Base-by-base conservation (phyloP, 2,113 vertebrate species). In the Heterotilapia buettikoferi region DNA sequence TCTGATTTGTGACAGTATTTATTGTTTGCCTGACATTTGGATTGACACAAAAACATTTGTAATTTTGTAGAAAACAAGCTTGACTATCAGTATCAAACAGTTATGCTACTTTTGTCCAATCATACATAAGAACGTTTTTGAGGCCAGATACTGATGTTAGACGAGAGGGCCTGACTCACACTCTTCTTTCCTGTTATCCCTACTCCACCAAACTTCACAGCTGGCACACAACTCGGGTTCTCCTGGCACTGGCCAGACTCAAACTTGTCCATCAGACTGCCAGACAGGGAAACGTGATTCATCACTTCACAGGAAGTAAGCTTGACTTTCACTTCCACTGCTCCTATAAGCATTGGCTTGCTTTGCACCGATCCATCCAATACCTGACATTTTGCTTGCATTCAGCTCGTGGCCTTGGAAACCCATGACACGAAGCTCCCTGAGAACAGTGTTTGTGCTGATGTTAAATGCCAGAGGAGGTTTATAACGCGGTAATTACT, bases 401-500 rank as follows among this genome's bases (percentile, higher is more conserved):
- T 73, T 43, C 4, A 45, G 68, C 13, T 45, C 68, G 18, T 73
- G 66, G 16, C 21, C n/a, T 43, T 71, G 21, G 38, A 71, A 43
- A 71, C 8, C n/a, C 6, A 26, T 45, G 66, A 18, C 24, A 76
- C 6, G 2, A 76, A 76, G 24, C 9, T 47, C 40, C 40, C 21
- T 26, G 68, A 18, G 40, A 26, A 45, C 40, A 47, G 68, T 47
- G 40, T 76, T 76, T 29, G 14, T 47, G 68, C 14, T 29, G 40
- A 19, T 47, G 24, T 47, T 76, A 76, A 76, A 19, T 1, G 6
- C 68, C 24, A 76, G 18, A 76, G 14, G 40, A 76, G 14, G 40
- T 47, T 76, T 29, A 26, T 11, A 47, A 26, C 0, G 0, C 2
- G 1, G 8, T 18, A 29, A 45, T 45, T 73, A 73, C 68, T 26